These are phyloP conservation scores for Polyommatus iphigenia DNA, from an alignment of 2,888 invertebrate genomes.

Conservation along the genomic window DNA sequence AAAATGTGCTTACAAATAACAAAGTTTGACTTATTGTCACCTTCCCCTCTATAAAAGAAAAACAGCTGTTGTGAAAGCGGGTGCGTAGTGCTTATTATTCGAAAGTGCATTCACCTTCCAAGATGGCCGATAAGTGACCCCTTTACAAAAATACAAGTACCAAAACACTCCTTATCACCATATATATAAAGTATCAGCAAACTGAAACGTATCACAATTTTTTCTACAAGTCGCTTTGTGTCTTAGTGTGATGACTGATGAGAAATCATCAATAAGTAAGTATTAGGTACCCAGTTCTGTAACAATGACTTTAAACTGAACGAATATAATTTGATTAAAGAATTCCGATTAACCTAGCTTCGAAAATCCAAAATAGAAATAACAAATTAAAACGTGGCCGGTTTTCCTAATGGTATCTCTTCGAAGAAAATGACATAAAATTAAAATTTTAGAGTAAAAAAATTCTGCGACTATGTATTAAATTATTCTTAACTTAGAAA, in stretches of 20 bases:
- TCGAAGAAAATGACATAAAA: not conserved
- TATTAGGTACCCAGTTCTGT: no score
- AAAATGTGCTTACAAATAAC: not conserved
- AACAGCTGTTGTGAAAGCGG: conserved; percentile 31
- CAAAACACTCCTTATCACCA: conserved; percentile 23
- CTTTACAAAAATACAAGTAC: conserved; percentile 30
- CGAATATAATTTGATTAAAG: not conserved
- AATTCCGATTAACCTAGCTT: not conserved
- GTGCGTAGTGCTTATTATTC: conserved; percentile 33
- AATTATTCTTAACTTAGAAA: no score
- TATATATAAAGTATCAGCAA: not conserved
- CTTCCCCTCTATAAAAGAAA: conserved; percentile 6
- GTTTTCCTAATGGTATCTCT: not conserved
- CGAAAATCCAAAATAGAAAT: not conserved
- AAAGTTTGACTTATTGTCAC: not conserved
- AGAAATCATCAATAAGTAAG: no score
- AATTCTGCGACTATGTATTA: no score
- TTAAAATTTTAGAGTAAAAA: not conserved
- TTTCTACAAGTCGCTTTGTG: no score
- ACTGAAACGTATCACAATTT: not conserved
- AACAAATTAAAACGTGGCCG: not conserved
- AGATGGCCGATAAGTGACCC: conserved; percentile 39
- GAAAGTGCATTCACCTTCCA: conserved; percentile 40
- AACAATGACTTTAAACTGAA: not conserved
- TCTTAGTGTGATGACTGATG: no score